These are phyloP conservation scores for Natrix natrix DNA, from an alignment of 2,797 vertebrate genomes.

Conservation along the genomic window DNA sequence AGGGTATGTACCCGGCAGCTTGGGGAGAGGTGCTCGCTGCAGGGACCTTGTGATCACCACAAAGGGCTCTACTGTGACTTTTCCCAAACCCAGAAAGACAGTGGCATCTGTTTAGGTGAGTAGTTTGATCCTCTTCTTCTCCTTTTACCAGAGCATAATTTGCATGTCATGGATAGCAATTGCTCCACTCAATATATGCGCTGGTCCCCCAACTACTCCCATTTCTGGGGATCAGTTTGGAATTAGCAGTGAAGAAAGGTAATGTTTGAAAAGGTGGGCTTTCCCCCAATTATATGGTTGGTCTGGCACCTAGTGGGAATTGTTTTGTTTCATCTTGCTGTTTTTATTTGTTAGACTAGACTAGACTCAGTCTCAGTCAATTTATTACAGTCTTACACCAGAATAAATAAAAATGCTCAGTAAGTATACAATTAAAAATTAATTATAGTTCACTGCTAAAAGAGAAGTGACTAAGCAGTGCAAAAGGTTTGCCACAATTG, in stretches of 20 bases:
- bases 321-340: not conserved
- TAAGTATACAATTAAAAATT: too few relatives aligned
- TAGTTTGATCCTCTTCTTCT: not conserved
- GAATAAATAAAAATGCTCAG: too few relatives aligned
- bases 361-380: too few relatives aligned
- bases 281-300: not conserved
- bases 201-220: not conserved
- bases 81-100: conserved; percentile 66
- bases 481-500: too few relatives aligned
- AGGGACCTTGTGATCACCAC: conserved; percentile 78
- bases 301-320: not conserved
- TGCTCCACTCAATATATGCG: not conserved
- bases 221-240: not conserved
- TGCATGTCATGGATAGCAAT: not conserved
- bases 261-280: not conserved
- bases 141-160: not conserved
- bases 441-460: too few relatives aligned
- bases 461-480: too few relatives aligned
- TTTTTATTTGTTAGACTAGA: not conserved
- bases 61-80: conserved; percentile 78
- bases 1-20: conserved; percentile 78
- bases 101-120: conserved; percentile 77
- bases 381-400: too few relatives aligned
- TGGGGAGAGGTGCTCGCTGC: conserved; percentile 70
- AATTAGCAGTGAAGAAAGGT: not conserved